phyloP scores from a whole-genome alignment of 2,113 vertebrate genomes.

The Rhineura floridana region DNA sequence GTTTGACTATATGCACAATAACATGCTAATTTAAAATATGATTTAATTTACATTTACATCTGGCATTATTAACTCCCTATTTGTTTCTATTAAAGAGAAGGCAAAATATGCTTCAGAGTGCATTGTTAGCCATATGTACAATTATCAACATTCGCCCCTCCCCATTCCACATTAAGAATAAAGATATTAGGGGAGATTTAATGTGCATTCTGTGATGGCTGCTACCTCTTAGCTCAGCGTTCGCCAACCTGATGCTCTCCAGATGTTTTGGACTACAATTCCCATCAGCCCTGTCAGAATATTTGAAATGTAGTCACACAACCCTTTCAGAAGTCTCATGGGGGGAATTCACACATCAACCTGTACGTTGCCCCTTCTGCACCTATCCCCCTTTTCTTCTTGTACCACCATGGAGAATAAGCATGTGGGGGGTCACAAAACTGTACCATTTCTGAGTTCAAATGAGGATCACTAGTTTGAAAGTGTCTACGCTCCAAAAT shows the following conservation, averaged over 20 bases:
- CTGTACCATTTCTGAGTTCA: too few species aligned
- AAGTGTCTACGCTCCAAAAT: background rate
- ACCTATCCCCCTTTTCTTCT: too few species aligned
- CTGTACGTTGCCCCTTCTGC: too few species aligned
- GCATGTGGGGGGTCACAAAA: too few species aligned
- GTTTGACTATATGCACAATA: slow-evolving; percentile 39
- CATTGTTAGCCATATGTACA: slow-evolving; percentile 1
- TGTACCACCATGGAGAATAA: too few species aligned
- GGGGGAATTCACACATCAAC: too few species aligned
- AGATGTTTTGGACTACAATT: too few species aligned
- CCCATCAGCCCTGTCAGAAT: too few species aligned
- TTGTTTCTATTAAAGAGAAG: slow-evolving; percentile 56
- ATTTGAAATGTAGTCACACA: too few species aligned
- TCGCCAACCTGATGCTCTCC: too few species aligned
- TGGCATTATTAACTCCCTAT: slow-evolving; percentile 60
- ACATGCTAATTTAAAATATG: slow-evolving; percentile 49
- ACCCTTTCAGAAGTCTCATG: too few species aligned
- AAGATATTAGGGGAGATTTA: background rate
- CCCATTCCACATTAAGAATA: slow-evolving; percentile 32
- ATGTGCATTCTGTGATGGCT: background rate
- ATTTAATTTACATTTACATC: slow-evolving; percentile 57
- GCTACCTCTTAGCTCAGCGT: background rate
- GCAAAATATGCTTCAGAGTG: slow-evolving; percentile 32
- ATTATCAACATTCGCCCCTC: slow-evolving; percentile 41
- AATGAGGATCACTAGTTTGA: too few species aligned